Percentiles rank a stretch among this genome's conserved stretches.
phyloP scores from a whole-genome alignment of 2,113 vertebrate genomes.

The Eretmochelys imbricata region DNA sequence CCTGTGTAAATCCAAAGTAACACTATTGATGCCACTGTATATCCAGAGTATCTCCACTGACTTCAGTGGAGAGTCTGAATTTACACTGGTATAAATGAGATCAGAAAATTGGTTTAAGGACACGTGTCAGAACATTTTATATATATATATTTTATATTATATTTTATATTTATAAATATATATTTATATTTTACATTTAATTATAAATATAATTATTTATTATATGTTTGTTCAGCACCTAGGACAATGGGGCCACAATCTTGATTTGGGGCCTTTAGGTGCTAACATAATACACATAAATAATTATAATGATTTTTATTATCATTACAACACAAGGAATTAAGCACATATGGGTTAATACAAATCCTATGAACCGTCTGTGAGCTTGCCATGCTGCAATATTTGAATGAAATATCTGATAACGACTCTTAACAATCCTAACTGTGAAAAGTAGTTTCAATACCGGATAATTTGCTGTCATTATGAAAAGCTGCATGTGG shows the following conservation, averaged over 20 bases:
- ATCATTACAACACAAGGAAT: neutral
- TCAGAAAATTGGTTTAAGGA: neutral
- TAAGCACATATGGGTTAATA: neutral
- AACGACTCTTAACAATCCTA: too few relatives aligned
- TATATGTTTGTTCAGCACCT: neutral
- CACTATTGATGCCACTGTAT: neutral
- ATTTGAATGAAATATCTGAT: neutral
- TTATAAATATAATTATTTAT: too few relatives aligned
- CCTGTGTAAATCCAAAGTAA: neutral
- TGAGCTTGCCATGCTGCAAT: neutral
- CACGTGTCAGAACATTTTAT: too few relatives aligned
- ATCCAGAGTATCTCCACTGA: neutral
- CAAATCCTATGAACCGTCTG: neutral
- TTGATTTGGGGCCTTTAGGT: neutral
- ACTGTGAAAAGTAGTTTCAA: neutral
- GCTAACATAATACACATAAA: neutral
- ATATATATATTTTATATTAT: too few relatives aligned
- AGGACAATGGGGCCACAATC: neutral
- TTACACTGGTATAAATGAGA: neutral
- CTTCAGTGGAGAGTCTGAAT: neutral
- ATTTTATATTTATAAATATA: too few relatives aligned
- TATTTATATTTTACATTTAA: too few relatives aligned
- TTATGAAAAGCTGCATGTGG: neutral
- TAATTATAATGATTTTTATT: neutral
- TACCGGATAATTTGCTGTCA: neutral